A percentile compares a stretch with the other conserved stretches of the same genome.
Evolutionary conservation across 2,888 invertebrate species (phyloP).

Genomic region (Polyploca ridens): DNA sequence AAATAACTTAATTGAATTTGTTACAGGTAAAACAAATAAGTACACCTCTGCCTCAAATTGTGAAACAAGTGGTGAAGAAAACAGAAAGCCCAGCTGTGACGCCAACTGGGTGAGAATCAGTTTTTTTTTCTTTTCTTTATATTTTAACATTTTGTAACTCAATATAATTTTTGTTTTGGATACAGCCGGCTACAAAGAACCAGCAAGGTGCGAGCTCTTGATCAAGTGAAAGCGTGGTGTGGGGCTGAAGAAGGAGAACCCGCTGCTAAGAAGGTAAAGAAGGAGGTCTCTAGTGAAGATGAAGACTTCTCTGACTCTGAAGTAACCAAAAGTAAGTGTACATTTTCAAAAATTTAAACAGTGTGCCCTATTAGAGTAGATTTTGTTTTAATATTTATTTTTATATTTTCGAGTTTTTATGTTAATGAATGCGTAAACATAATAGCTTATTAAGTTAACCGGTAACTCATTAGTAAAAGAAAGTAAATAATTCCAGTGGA

Average conservation of each 20-base stretch:
- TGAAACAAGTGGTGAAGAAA: slow-evolving; percentile 69
- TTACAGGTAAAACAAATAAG: slow-evolving; percentile 69
- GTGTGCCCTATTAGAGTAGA: slow-evolving; percentile 9
- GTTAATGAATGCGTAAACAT: background rate
- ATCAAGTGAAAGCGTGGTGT: slow-evolving; percentile 94
- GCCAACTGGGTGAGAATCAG: slow-evolving; percentile 69
- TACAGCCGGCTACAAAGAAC: slow-evolving; percentile 88
- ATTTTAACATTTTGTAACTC: too few relatives aligned
- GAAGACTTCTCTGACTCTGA: slow-evolving; percentile 81
- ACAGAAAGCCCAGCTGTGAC: slow-evolving; percentile 68
- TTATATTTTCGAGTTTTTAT: slow-evolving; percentile 11
- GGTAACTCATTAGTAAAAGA: slow-evolving; percentile 28
- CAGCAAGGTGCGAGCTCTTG: slow-evolving; percentile 92
- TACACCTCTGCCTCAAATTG: slow-evolving; percentile 69
- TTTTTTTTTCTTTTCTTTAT: background rate
- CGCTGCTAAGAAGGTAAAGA: slow-evolving; percentile 81
- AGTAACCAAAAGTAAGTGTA: slow-evolving; percentile 49
- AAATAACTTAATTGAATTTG: background rate
- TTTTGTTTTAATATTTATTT: background rate
- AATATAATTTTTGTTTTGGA: background rate
- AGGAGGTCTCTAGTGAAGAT: slow-evolving; percentile 81
- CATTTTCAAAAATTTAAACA: background rate
- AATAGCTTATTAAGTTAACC: slow-evolving; percentile 25
- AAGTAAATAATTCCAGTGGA: slow-evolving; percentile 58
- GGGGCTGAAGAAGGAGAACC: slow-evolving; percentile 84